These are phyloP conservation scores for Triplophysa yarkandensis DNA, from an alignment of 2,797 vertebrate genomes.

Conservation along the genomic window DNA sequence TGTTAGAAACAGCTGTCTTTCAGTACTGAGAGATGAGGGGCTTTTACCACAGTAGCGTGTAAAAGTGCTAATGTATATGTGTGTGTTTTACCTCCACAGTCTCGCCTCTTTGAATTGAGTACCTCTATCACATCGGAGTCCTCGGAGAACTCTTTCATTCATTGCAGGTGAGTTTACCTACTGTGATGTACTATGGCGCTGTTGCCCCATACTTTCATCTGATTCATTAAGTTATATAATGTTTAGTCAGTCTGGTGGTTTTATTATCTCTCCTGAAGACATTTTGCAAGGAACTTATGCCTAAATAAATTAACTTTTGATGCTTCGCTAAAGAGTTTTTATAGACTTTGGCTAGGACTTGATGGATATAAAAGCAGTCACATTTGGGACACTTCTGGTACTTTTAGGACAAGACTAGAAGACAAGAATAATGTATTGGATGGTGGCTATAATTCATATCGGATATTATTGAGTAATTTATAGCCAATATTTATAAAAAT, in stretches of 20 bases:
- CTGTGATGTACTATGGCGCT: conserved; percentile 16
- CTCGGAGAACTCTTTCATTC: conserved; percentile 24
- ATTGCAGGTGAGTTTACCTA: conserved; percentile 38
- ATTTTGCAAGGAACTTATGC: conserved; percentile 1
- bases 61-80: conserved; percentile 20
- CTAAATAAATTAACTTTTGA: not conserved
- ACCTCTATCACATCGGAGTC: not conserved
- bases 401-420: not conserved
- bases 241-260: not conserved
- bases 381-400: not conserved
- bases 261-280: conserved; percentile 14
- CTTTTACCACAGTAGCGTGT: not conserved
- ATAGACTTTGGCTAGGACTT: not conserved
- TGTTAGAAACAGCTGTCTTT: conserved; percentile 53
- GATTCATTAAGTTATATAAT: conserved; percentile 36
- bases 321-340: conserved; percentile 17
- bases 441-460: too few relatives aligned
- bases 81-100: conserved; percentile 22
- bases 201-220: not conserved
- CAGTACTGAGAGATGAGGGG: conserved; percentile 17
- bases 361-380: conserved; percentile 9
- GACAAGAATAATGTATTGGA: not conserved
- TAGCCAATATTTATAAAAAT: too few relatives aligned
- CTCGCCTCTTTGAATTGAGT: conserved; percentile 14
- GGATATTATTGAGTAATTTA: too few relatives aligned